Conservation (phyloP, 2,797 vertebrate species). For the Cynopterus sphinx region DNA sequence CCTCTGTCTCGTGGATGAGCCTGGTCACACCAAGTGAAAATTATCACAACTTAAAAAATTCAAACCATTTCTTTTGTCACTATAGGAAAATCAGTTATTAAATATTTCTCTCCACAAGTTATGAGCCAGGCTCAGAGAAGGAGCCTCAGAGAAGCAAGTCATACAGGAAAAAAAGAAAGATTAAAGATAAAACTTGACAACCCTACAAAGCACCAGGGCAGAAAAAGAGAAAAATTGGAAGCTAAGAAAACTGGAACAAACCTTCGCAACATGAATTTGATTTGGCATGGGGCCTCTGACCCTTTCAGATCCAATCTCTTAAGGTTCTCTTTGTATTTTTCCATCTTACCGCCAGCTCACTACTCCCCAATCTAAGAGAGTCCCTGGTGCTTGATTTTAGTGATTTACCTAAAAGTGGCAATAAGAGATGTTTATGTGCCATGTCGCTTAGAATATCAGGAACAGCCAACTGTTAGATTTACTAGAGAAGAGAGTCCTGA, state of each 20-base stretch:
- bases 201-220: neutral
- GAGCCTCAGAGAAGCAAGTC: neutral
- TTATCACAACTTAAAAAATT: neutral
- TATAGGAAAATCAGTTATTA: neutral
- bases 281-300: slow-evolving; percentile 19
- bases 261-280: slow-evolving; percentile 31
- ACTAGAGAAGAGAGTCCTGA: slow-evolving; percentile 30
- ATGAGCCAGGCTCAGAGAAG: neutral
- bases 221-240: neutral
- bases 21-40: neutral
- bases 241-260: neutral
- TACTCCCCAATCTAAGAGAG: neutral
- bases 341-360: slow-evolving; percentile 12
- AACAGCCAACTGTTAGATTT: slow-evolving; percentile 36
- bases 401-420: slow-evolving; percentile 59
- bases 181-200: slow-evolving; percentile 1
- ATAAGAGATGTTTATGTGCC: slow-evolving; percentile 44
- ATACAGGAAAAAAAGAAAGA: neutral
- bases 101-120: neutral
- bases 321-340: slow-evolving; percentile 39
- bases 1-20: neutral
- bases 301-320: slow-evolving; percentile 43
- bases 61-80: neutral
- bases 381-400: slow-evolving; percentile 51
- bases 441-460: neutral